A percentile compares a stretch with the other conserved stretches of the same genome.
Conservation (phyloP, 2,113 vertebrate genomes). For the Cyphomyrus plagiostoma region DNA sequence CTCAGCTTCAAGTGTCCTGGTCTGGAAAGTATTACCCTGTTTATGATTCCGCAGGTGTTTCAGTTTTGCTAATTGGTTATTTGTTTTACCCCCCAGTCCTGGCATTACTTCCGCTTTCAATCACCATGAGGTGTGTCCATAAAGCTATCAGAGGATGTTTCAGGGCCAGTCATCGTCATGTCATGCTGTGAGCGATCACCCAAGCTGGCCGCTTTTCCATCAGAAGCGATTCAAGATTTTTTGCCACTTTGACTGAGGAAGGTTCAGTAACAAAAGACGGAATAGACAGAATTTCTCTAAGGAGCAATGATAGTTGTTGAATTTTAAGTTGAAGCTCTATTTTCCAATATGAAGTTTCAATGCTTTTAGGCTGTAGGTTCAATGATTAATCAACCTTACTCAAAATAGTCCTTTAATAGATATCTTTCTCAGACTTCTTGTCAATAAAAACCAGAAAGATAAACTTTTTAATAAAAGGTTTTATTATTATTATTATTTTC, state of each 20-base stretch:
- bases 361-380: not conserved
- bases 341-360: not conserved
- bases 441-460: not conserved
- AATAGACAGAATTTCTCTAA: not conserved
- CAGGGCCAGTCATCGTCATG: not conserved
- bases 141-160: not conserved
- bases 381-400: not conserved
- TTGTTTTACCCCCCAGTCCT: not conserved
- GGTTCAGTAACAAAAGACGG: not conserved
- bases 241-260: not conserved
- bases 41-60: not conserved
- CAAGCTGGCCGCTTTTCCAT: not conserved
- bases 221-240: not conserved
- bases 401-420: not conserved
- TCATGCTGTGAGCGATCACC: not conserved
- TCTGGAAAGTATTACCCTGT: not conserved
- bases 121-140: not conserved
- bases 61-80: conserved; percentile 6
- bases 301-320: not conserved
- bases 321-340: not conserved
- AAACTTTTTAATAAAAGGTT: too few species aligned
- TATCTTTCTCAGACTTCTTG: not conserved
- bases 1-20: not conserved
- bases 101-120: not conserved
- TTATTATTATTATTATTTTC: not conserved